These are phyloP conservation scores for Sitta carolinensis DNA, from an alignment of 2,797 vertebrate species.

Conservation along the genomic window DNA sequence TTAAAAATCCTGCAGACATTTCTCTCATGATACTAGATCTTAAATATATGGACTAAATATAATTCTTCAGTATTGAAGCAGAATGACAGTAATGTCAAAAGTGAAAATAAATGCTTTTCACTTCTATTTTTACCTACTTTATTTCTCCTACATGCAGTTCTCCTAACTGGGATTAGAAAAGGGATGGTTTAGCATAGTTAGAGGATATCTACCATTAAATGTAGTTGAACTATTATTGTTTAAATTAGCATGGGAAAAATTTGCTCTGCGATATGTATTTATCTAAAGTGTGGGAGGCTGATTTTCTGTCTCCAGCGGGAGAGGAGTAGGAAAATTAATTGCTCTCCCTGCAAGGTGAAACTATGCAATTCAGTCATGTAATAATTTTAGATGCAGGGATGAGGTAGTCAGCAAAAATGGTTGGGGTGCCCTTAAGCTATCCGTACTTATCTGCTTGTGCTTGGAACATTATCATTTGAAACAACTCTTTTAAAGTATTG, in stretches of 20 bases:
- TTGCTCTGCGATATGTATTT: neutral
- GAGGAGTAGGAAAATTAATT: slow-evolving; percentile 14
- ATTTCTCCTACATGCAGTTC: neutral
- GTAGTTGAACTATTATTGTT: neutral
- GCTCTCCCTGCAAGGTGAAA: slow-evolving; percentile 55
- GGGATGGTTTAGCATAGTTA: neutral
- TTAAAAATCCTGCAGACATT: slow-evolving; percentile 54
- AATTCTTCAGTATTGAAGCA: neutral
- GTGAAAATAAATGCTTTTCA: neutral
- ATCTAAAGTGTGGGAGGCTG: slow-evolving; percentile 18
- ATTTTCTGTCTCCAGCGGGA: slow-evolving; percentile 17
- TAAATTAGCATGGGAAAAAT: neutral
- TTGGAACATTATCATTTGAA: neutral
- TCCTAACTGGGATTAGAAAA: neutral
- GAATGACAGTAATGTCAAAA: neutral
- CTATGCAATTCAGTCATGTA: slow-evolving; percentile 36
- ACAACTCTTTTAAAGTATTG: neutral
- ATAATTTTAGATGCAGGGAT: slow-evolving; percentile 41
- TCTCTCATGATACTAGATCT: neutral
- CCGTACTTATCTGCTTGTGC: neutral
- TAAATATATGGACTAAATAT: neutral
- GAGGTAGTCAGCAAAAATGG: slow-evolving; percentile 45
- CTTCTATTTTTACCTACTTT: neutral
- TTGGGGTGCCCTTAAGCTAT: slow-evolving; percentile 48
- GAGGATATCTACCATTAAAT: neutral